Base-by-base conservation (phyloP, 2,888 invertebrate species). In the Marasmarcha lunaedactyla region DNA sequence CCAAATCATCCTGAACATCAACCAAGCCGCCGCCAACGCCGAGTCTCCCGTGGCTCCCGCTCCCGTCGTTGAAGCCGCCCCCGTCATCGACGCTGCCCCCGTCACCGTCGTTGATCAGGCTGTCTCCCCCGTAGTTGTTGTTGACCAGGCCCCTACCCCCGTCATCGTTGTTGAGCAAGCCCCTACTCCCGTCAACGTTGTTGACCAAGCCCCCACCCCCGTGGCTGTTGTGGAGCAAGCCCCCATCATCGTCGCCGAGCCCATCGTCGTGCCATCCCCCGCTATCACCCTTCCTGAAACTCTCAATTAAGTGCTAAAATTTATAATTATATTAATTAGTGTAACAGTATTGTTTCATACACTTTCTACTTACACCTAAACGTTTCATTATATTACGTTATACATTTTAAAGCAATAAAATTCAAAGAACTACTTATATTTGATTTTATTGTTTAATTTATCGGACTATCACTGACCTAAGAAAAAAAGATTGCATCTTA, bases 1-100 rank as follows among this genome's bases (percentile, higher is more conserved):
- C n/a, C 50, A 54, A 42, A 47, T 56, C 44, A 53, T 51, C 48
- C 37, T 53, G 37, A 52, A 52, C 47, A 45, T 30, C 10, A 2
- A 35, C 30, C 35, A 33, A 38, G 10, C 40, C 36, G 20, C 10
- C 25, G 10, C 39, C 41, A 14, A 25, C 12, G 15, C 14, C 33
- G 33, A 33, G 11, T 7, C 33, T 11, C 33, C 33, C n/a, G 10
- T 11, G 41, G 60, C 58, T 51, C 45, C 58, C 39, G 51, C 51
- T 45, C 45, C 47, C 42, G 46, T 47, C 12, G 14, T 39, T 20
- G 7, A 7, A n/a, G 33, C 33, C 33, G 7, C 3, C 5, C 5
- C 7, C 11, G 47, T 50, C 13, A 46, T 43, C 6, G 47, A 44
- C 6, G 10, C 12, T 5, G 45, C 39, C 36, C 37, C 41, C 33